These are phyloP conservation scores for Cyprinella venusta DNA, from an alignment of 2,797 vertebrate species.

Conservation along the genomic window DNA sequence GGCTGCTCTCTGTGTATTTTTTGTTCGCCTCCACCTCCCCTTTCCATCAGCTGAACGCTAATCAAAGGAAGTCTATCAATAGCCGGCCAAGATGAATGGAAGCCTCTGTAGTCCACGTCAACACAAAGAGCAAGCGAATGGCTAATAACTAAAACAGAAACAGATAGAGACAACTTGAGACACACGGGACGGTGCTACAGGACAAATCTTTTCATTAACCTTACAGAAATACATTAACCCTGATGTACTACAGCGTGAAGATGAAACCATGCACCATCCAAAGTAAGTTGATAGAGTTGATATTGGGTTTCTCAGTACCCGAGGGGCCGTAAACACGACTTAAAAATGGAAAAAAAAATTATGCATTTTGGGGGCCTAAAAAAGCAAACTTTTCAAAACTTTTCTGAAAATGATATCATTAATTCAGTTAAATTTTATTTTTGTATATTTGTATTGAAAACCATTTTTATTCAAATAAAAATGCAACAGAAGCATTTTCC, in stretches of 20 bases:
- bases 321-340: background rate
- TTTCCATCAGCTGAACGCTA: conserved; percentile 35
- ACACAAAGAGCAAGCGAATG: conserved; percentile 45
- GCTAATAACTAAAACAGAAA: conserved; percentile 55
- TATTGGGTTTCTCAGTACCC: background rate
- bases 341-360: background rate
- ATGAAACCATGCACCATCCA: conserved; percentile 31
- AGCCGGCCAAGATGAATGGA: conserved; percentile 47
- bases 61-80: conserved; percentile 54
- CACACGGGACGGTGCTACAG: conserved; percentile 24
- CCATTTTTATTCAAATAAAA: background rate
- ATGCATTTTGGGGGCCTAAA: background rate
- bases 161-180: conserved; percentile 34
- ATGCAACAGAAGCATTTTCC: too few relatives aligned
- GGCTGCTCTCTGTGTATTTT: conserved; percentile 1
- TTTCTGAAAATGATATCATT: background rate
- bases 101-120: conserved; percentile 22
- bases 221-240: conserved; percentile 47
- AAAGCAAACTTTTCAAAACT: background rate
- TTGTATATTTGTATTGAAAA: background rate
- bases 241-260: conserved; percentile 29
- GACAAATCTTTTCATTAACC: conserved; percentile 49
- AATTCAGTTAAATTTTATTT: background rate
- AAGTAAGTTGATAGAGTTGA: background rate
- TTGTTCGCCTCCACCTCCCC: background rate